phyloP scores from a whole-genome alignment of 2,113 vertebrate species.

The Pitta sordida region DNA sequence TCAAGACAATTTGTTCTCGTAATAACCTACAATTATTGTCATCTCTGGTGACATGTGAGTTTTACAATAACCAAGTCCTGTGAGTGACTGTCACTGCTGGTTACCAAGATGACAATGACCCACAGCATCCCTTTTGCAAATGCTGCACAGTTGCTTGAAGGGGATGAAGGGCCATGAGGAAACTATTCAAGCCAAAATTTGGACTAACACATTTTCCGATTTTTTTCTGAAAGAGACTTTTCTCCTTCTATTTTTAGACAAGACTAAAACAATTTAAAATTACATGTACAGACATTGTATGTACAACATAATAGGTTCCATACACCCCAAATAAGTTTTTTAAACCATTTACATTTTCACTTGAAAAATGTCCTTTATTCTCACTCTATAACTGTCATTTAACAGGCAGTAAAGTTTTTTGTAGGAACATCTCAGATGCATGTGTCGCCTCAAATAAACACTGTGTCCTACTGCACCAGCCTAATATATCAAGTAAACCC shows the following conservation, averaged over 20 bases:
- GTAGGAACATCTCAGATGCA: background rate
- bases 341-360: background rate
- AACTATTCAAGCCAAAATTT: background rate
- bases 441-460: background rate
- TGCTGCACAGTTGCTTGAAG: background rate
- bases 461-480: background rate
- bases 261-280: background rate
- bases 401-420: background rate
- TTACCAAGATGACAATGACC: background rate
- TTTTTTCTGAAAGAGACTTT: background rate
- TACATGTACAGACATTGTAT: background rate
- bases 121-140: background rate
- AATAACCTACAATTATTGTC: background rate
- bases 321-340: background rate
- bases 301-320: background rate
- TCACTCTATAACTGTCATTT: background rate
- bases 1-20: background rate
- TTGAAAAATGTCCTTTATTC: background rate
- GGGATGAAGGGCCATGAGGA: background rate
- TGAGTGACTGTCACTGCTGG: background rate
- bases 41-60: background rate
- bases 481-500: background rate
- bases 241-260: background rate
- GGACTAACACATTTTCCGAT: background rate
- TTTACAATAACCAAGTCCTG: background rate